Percentiles rank a stretch among this genome's conserved stretches.
Evolutionary conservation across 1,140 invertebrate species (phyloP).

Genomic region (Pomacea maculata): DNA sequence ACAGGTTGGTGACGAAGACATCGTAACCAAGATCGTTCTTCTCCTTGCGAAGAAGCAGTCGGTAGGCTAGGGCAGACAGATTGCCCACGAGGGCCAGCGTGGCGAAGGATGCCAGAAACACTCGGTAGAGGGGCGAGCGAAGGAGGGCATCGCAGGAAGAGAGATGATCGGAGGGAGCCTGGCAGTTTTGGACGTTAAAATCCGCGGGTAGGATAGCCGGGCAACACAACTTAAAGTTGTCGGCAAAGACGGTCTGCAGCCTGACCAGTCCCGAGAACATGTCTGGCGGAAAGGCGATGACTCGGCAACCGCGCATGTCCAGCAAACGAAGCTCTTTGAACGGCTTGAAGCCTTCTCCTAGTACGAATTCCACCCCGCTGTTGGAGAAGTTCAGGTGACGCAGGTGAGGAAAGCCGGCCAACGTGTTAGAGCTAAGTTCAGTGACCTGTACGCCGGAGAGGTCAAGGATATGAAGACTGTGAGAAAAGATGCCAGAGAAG

Average conservation of each 20-base stretch:
- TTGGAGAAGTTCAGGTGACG: neutral
- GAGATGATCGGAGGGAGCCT: constrained; percentile 26
- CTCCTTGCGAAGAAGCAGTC: constrained; percentile 1
- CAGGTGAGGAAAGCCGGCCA: constrained; percentile 26
- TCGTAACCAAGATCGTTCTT: constrained; percentile 29
- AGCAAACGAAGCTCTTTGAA: constrained; percentile 31
- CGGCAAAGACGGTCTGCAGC: constrained; percentile 23
- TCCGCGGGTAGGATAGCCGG: constrained; percentile 2
- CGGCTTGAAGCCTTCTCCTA: constrained; percentile 29
- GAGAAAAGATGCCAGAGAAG: neutral
- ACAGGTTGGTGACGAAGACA: constrained; percentile 40
- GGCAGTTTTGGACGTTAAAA: constrained; percentile 27
- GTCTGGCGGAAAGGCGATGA: constrained; percentile 12
- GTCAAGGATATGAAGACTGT: neutral
- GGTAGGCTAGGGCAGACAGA: constrained; percentile 27
- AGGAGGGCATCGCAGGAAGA: constrained; percentile 40
- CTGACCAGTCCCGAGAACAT: constrained; percentile 26
- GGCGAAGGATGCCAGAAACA: constrained; percentile 32
- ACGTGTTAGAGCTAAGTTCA: constrained; percentile 20
- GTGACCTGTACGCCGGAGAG: constrained; percentile 16
- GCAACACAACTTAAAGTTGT: constrained; percentile 38
- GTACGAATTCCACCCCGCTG: constrained; percentile 25
- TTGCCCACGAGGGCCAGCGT: constrained; percentile 35
- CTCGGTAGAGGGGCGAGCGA: constrained; percentile 20
- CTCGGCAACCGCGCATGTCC: constrained; percentile 22